Evolutionary conservation across 1,140 invertebrate species (phyloP).

Genomic region (Bemisia tabaci): DNA sequence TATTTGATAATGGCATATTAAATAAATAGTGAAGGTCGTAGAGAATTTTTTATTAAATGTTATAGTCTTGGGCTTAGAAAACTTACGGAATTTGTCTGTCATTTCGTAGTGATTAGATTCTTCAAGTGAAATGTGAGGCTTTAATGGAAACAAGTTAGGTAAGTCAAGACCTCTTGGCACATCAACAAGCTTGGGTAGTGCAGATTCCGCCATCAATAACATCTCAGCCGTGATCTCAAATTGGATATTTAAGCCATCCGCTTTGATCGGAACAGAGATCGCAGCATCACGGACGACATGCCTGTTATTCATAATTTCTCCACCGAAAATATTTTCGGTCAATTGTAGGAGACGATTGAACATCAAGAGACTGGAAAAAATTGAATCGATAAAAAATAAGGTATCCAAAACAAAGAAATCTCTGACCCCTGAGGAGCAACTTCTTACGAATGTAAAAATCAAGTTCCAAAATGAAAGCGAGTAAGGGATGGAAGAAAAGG

Average conservation of each 20-base stretch:
- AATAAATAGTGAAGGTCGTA: no score
- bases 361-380: slow-evolving; percentile 45
- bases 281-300: slow-evolving; percentile 11
- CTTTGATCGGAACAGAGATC: slow-evolving; percentile 17
- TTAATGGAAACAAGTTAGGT: slow-evolving; percentile 55
- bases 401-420: slow-evolving; percentile 4
- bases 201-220: slow-evolving; percentile 44
- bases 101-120: slow-evolving; percentile 46
- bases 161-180: slow-evolving; percentile 34
- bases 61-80: no score
- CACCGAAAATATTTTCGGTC: slow-evolving; percentile 45
- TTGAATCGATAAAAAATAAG: no score
- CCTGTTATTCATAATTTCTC: slow-evolving; percentile 29
- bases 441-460: background rate
- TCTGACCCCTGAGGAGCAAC: background rate
- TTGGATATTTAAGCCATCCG: slow-evolving; percentile 31
- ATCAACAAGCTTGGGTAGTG: slow-evolving; percentile 39
- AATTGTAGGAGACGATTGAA: slow-evolving; percentile 54
- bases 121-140: slow-evolving; percentile 48
- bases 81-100: slow-evolving; percentile 55
- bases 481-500: no score
- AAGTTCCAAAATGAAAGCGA: no score
- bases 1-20: no score
- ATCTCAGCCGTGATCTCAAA: slow-evolving; percentile 47
- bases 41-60: no score